Conservation (phyloP, 2,797 vertebrate genomes). For the Tachyglossus aculeatus region DNA sequence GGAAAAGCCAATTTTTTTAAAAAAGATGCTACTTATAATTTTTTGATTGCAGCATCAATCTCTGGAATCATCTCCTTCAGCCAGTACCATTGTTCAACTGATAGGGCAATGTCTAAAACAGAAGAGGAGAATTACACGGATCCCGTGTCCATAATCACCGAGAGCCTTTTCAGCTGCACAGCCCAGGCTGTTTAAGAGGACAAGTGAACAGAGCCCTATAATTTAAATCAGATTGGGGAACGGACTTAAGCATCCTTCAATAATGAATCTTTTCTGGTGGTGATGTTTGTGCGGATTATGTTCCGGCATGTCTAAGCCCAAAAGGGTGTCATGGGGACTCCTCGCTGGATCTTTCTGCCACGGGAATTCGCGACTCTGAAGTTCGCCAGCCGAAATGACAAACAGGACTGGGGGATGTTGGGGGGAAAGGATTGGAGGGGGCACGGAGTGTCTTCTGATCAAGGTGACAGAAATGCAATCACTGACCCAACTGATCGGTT, state of each 20-base stretch:
- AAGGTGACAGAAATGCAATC: too few species aligned
- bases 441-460: too few species aligned
- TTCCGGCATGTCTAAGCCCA: background rate
- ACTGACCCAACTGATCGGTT: too few species aligned
- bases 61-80: constrained; percentile 50
- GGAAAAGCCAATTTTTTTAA: background rate
- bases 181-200: background rate
- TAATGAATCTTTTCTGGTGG: background rate
- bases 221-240: background rate
- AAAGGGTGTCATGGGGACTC: background rate
- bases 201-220: background rate
- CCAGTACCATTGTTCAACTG: constrained; percentile 50
- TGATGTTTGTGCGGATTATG: background rate
- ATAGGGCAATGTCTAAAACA: constrained; percentile 34
- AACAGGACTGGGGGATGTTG: too few species aligned
- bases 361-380: too few species aligned
- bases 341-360: background rate
- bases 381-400: too few species aligned
- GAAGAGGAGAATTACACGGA: background rate
- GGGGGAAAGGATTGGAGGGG: too few species aligned
- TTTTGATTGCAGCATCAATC: constrained; percentile 47
- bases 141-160: background rate
- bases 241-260: background rate
- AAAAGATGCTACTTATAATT: constrained; percentile 24
- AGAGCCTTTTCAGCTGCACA: background rate